A percentile compares a stretch with the other conserved stretches of the same genome.
Conservation (phyloP, 2,797 vertebrate species). For the Diplodus sargus region DNA sequence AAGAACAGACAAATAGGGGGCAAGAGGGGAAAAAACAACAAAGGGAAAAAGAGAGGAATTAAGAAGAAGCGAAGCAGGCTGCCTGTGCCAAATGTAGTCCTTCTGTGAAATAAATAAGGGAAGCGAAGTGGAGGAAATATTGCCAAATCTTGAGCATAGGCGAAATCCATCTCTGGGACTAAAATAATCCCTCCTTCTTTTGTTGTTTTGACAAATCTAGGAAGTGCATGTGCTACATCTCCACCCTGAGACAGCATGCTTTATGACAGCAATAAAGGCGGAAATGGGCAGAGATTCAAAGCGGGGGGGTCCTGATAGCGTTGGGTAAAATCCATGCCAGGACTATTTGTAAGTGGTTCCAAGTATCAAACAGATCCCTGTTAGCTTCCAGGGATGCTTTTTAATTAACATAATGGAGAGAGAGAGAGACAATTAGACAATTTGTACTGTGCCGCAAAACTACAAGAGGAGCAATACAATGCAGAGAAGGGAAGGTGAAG, state of each 20-base stretch:
- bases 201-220: conserved; percentile 67
- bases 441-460: conserved; percentile 47
- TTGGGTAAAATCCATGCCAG: conserved; percentile 69
- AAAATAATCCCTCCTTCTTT: conserved; percentile 52
- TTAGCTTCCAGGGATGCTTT: conserved; percentile 70
- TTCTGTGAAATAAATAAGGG: conserved; percentile 42
- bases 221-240: conserved; percentile 60
- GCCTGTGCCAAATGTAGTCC: conserved; percentile 37
- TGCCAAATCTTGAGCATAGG: conserved; percentile 64
- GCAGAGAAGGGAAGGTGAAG: conserved; percentile 21
- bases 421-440: conserved; percentile 69
- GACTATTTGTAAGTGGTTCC: conserved; percentile 73
- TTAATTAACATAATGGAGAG: conserved; percentile 79
- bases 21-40: neutral
- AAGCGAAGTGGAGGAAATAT: conserved; percentile 42
- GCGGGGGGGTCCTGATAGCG: conserved; percentile 57
- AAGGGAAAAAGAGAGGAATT: neutral
- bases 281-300: conserved; percentile 77
- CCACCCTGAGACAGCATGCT: conserved; percentile 54
- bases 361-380: conserved; percentile 73
- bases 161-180: conserved; percentile 55
- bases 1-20: neutral
- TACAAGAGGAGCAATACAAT: conserved; percentile 15
- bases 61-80: neutral
- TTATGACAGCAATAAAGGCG: conserved; percentile 73